phyloP scores from a whole-genome alignment of 2,113 vertebrate genomes.

The Centropristis striata region DNA sequence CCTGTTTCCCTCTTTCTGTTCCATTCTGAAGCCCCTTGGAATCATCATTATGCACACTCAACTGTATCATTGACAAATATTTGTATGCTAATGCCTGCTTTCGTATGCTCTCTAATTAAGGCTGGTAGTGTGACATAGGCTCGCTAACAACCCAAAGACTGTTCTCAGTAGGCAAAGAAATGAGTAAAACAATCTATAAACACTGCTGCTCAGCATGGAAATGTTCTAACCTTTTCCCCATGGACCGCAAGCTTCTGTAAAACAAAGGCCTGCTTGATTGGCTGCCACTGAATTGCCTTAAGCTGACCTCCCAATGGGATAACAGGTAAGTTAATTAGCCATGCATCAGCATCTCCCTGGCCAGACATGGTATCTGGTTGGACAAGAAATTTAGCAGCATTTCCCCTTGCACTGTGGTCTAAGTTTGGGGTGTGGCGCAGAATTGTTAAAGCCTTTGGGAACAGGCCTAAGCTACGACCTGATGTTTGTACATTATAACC shows the following conservation, averaged over 20 bases:
- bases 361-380: constrained; percentile 7
- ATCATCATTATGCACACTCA: constrained; percentile 62
- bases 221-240: constrained; percentile 49
- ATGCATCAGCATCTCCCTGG: constrained; percentile 10
- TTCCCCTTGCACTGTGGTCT: not conserved
- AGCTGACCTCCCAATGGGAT: constrained; percentile 36
- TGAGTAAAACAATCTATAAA: constrained; percentile 52
- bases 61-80: constrained; percentile 74
- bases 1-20: not conserved
- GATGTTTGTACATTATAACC: constrained; percentile 57
- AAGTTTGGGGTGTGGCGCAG: not conserved
- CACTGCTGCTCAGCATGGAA: constrained; percentile 49
- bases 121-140: constrained; percentile 56
- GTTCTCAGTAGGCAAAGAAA: constrained; percentile 63
- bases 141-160: constrained; percentile 65
- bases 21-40: constrained; percentile 29
- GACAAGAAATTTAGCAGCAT: constrained; percentile 8
- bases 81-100: constrained; percentile 78
- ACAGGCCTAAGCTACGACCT: constrained; percentile 42
- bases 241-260: constrained; percentile 47
- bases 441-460: constrained; percentile 52
- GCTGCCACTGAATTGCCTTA: constrained; percentile 37
- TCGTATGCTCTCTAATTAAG: constrained; percentile 72
- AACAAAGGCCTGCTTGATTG: constrained; percentile 59
- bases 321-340: constrained; percentile 55